A percentile compares a stretch with the other conserved stretches of the same genome.
These are phyloP conservation scores for Labeo rohita DNA, from an alignment of 2,113 vertebrate genomes.

Conservation along the genomic window DNA sequence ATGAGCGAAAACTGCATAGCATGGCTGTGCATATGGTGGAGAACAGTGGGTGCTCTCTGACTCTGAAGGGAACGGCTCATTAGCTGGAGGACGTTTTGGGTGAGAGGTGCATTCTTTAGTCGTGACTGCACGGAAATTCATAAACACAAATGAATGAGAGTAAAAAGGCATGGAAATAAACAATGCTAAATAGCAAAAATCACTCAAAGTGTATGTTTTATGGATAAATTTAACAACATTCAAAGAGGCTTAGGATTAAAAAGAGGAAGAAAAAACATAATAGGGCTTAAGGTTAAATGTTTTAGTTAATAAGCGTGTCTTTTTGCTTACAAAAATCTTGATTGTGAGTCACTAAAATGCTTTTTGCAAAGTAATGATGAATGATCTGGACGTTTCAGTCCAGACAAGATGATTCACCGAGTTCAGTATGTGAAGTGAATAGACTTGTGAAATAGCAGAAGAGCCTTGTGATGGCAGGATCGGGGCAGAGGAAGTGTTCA, in stretches of 20 bases:
- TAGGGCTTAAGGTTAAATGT: background rate
- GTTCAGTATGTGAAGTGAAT: conserved; percentile 25
- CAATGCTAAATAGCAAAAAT: background rate
- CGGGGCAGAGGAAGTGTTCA: conserved; percentile 26
- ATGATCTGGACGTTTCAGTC: background rate
- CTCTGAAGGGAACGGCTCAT: conserved; percentile 40
- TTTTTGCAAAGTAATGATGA: background rate
- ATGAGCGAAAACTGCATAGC: conserved; percentile 45
- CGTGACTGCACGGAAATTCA: conserved; percentile 32
- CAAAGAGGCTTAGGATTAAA: background rate
- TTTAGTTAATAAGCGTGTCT: background rate
- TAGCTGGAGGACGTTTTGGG: conserved; percentile 7
- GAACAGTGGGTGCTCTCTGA: conserved; percentile 50
- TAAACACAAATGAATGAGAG: conserved; percentile 23
- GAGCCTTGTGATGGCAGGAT: conserved; percentile 39
- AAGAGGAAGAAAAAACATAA: background rate
- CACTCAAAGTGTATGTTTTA: background rate
- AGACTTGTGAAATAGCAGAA: conserved; percentile 40
- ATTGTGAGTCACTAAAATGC: background rate
- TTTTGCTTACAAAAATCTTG: background rate
- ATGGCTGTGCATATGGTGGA: conserved; percentile 46
- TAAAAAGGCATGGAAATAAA: conserved; percentile 11
- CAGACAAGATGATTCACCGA: conserved; percentile 2
- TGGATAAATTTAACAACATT: background rate
- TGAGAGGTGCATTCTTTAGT: conserved; percentile 41